phyloP scores from a whole-genome alignment of 2,888 invertebrate species.

The Macrosoma leucophasiata region DNA sequence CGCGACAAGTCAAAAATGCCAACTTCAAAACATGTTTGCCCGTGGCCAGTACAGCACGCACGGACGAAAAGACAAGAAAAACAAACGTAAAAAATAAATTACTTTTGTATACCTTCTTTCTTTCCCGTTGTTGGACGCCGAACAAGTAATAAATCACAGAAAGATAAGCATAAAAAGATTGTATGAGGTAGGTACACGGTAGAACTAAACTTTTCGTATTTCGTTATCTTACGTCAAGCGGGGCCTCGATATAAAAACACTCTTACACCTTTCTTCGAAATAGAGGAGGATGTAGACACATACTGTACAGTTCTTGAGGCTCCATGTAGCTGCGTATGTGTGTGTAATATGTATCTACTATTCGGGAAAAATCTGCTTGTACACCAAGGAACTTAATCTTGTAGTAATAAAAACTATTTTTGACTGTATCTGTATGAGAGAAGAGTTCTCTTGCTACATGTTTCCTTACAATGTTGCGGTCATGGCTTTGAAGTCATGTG shows the following conservation, averaged over 20 bases:
- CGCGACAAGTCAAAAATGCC: slow-evolving; percentile 75
- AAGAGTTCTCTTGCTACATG: no score
- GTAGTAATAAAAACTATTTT: no score
- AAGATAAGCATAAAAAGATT: slow-evolving; percentile 76
- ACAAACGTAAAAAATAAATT: slow-evolving; percentile 74
- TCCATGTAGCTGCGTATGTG: no score
- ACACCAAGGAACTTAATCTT: background rate
- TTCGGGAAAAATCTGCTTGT: background rate
- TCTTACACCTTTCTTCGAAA: slow-evolving; percentile 59
- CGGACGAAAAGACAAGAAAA: slow-evolving; percentile 70
- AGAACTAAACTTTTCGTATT: slow-evolving; percentile 73
- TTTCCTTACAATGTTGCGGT: no score
- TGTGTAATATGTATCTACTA: no score
- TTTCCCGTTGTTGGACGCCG: slow-evolving; percentile 73
- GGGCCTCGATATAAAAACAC: slow-evolving; percentile 48
- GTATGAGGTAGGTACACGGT: slow-evolving; percentile 72
- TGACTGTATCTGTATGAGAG: background rate
- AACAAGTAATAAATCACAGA: slow-evolving; percentile 73
- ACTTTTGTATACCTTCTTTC: slow-evolving; percentile 75
- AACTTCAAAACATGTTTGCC: slow-evolving; percentile 72
- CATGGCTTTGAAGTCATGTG: no score
- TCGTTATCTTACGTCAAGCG: slow-evolving; percentile 65
- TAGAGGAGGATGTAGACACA: slow-evolving; percentile 31
- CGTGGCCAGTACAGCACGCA: slow-evolving; percentile 67
- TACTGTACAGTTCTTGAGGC: slow-evolving; percentile 4